A percentile compares a stretch with the other conserved stretches of the same genome.
Conservation (phyloP, 2,797 vertebrate species). For the Pseudomugil tenellus region DNA sequence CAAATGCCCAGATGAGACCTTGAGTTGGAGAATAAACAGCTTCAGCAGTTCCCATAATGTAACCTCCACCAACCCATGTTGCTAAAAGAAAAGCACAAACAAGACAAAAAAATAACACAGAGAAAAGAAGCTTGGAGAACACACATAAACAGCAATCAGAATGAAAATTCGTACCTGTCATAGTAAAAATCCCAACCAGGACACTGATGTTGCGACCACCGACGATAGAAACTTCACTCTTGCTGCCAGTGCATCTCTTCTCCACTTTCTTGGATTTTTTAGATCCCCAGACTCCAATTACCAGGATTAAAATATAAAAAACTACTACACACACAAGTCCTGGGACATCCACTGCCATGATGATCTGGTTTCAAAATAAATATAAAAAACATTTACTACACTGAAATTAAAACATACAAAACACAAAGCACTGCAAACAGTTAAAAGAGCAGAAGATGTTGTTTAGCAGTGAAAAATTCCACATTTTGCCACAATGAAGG, state of each 20-base stretch:
- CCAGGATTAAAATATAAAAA: slow-evolving; percentile 66
- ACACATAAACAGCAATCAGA: neutral
- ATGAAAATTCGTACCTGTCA: slow-evolving; percentile 58
- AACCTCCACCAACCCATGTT: slow-evolving; percentile 84
- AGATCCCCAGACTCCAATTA: slow-evolving; percentile 68
- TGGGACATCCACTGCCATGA: slow-evolving; percentile 59
- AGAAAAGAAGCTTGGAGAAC: neutral
- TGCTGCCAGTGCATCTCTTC: slow-evolving; percentile 49
- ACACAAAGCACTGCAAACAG: neutral
- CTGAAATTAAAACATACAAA: neutral
- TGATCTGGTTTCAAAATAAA: slow-evolving; percentile 36
- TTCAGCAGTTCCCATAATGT: slow-evolving; percentile 82
- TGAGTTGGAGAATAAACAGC: slow-evolving; percentile 78
- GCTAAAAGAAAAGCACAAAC: slow-evolving; percentile 69
- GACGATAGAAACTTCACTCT: slow-evolving; percentile 69
- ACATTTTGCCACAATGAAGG: neutral
- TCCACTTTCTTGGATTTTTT: slow-evolving; percentile 67
- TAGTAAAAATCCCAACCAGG: slow-evolving; percentile 73
- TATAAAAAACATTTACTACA: neutral
- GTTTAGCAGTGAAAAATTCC: neutral
- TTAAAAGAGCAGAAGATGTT: neutral
- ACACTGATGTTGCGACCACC: slow-evolving; percentile 68
- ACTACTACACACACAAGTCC: slow-evolving; percentile 51
- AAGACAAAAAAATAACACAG: too few species aligned
- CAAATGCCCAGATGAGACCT: slow-evolving; percentile 81